Evolutionary conservation across 2,888 invertebrate genomes (phyloP).

Genomic region (Sussaba pulchella): DNA sequence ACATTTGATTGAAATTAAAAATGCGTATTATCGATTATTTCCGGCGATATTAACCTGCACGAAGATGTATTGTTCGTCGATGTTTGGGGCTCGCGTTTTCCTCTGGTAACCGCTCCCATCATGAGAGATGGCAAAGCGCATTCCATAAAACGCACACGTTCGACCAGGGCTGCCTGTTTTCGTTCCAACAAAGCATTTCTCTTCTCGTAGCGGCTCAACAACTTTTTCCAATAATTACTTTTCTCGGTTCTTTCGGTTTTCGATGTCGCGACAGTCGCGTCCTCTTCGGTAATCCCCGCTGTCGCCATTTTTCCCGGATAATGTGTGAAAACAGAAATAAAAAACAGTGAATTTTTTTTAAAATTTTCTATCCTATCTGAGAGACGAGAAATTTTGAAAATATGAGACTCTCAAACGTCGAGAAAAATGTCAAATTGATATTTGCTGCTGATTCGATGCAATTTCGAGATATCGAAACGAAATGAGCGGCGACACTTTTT

Average conservation of each 20-base stretch:
- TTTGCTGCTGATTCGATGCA: not conserved
- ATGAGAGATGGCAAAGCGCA: conserved; percentile 76
- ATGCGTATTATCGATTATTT: not conserved
- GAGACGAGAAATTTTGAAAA: conserved; percentile 5
- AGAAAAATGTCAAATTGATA: not conserved
- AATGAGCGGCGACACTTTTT: not conserved
- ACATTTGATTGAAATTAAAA: not conserved
- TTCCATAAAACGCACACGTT: conserved; percentile 77
- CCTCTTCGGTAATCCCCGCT: not conserved
- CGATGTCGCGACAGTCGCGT: not conserved
- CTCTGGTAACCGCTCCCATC: conserved; percentile 71
- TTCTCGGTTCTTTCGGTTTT: conserved; percentile 41
- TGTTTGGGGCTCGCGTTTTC: conserved; percentile 46
- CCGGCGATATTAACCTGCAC: not conserved
- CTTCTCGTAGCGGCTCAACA: conserved; percentile 74
- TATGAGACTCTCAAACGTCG: too few relatives aligned
- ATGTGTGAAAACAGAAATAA: not conserved
- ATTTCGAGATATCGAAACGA: conserved; percentile 6
- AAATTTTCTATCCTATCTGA: not conserved
- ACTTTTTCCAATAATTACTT: conserved; percentile 73
- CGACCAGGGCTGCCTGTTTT: conserved; percentile 72
- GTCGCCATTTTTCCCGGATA: conserved; percentile 21
- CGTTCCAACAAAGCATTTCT: conserved; percentile 74
- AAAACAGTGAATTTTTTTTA: not conserved
- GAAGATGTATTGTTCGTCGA: not conserved